Evolutionary conservation across 2,797 vertebrate genomes (phyloP).

Genomic region (Diplodus sargus): DNA sequence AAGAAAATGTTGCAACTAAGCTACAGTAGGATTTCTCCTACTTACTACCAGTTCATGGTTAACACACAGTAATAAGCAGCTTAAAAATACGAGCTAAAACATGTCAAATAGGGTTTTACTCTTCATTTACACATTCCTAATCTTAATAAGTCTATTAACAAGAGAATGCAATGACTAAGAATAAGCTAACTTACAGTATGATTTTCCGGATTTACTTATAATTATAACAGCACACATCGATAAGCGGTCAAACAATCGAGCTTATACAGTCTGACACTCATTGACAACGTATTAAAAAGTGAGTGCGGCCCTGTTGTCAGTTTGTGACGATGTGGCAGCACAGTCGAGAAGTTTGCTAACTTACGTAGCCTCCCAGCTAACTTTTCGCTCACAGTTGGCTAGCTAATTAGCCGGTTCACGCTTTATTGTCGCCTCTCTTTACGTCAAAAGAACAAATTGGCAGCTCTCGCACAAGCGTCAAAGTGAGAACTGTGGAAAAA

Average conservation of each 20-base stretch:
- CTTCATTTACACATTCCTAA: neutral
- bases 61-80: neutral
- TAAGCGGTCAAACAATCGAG: neutral
- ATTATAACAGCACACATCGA: neutral
- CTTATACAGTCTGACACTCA: neutral
- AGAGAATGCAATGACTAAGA: neutral
- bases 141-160: neutral
- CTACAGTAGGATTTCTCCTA: neutral
- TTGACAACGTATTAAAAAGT: fast-evolving
- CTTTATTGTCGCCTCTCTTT: neutral
- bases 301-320: slow-evolving; percentile 21
- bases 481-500: fast-evolving
- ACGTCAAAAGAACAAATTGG: fast-evolving
- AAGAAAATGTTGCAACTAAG: no score
- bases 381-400: neutral
- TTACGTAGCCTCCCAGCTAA: slow-evolving; percentile 43
- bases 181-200: neutral
- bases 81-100: neutral
- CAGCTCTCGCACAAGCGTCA: fast-evolving
- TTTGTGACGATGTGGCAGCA: slow-evolving; percentile 77
- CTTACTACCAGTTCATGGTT: fast-evolving
- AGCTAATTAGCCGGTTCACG: neutral
- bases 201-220: neutral
- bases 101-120: neutral
- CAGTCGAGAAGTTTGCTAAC: slow-evolving; percentile 58